Percentiles rank a stretch among this genome's conserved stretches.
phyloP scores from a whole-genome alignment of 2,797 vertebrate species.

The Pangasius larnaudii region DNA sequence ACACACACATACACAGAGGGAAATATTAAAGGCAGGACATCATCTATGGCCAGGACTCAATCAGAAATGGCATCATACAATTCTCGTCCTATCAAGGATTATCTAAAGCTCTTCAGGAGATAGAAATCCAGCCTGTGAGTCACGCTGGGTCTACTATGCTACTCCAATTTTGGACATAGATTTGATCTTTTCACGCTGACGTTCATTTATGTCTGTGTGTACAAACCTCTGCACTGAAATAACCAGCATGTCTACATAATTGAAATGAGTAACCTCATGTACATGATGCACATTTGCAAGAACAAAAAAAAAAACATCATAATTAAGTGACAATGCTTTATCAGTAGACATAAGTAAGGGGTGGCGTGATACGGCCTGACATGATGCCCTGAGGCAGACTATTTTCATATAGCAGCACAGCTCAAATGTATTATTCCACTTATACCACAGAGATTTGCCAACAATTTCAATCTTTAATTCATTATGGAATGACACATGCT shows the following conservation, averaged over 20 bases:
- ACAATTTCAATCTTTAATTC: background rate
- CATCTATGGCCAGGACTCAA: background rate
- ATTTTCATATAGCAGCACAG: background rate
- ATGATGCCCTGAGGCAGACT: background rate
- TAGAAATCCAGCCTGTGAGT: conserved; percentile 20
- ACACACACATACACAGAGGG: conserved; percentile 10
- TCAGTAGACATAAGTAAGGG: background rate
- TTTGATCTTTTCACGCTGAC: background rate
- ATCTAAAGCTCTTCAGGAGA: conserved; percentile 23
- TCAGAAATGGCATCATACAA: conserved; percentile 9
- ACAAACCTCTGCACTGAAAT: background rate
- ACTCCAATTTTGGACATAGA: background rate
- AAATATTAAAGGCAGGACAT: conserved; percentile 10
- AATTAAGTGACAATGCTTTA: background rate
- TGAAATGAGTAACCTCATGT: background rate
- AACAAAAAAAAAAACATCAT: background rate
- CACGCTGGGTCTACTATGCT: background rate
- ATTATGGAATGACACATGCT: background rate
- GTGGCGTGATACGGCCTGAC: background rate
- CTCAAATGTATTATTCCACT: conserved; percentile 1
- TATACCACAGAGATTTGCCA: background rate
- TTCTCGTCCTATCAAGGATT: conserved; percentile 31
- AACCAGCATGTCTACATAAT: conserved; percentile 4
- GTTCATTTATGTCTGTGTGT: background rate
- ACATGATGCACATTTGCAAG: background rate